Percentiles rank a stretch among this genome's conserved stretches.
Conservation (phyloP, 2,797 vertebrate species). For the Danio kyathit region DNA sequence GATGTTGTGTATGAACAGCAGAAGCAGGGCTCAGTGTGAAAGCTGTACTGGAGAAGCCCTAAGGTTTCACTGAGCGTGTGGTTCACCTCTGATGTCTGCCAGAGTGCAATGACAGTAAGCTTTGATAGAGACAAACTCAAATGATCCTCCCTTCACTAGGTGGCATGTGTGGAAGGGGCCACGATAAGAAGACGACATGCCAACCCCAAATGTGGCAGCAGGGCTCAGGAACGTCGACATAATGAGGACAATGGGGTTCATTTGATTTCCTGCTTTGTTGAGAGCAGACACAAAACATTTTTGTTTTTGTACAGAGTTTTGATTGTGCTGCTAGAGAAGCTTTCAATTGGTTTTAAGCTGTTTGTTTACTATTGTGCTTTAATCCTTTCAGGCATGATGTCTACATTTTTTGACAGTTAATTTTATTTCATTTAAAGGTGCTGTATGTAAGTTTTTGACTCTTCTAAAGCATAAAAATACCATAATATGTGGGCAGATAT, state of each 20-base stretch:
- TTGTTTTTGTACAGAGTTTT: neutral
- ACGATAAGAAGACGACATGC: conserved; percentile 63
- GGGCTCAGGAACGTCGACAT: conserved; percentile 71
- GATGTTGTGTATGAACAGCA: conserved; percentile 11
- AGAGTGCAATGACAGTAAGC: conserved; percentile 67
- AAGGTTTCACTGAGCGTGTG: conserved; percentile 7
- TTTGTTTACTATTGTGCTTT: neutral
- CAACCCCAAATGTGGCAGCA: conserved; percentile 67
- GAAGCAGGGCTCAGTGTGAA: conserved; percentile 23
- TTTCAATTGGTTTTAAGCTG: neutral
- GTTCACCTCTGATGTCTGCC: conserved; percentile 66
- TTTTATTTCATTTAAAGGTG: neutral
- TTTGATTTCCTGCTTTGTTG: conserved; percentile 59
- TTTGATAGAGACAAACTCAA: conserved; percentile 71
- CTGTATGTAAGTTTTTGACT: too few relatives aligned
- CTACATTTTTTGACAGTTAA: too few relatives aligned
- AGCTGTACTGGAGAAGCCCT: conserved; percentile 19
- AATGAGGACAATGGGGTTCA: conserved; percentile 74
- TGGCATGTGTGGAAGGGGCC: conserved; percentile 64
- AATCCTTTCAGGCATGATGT: too few relatives aligned
- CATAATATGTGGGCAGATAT: too few relatives aligned
- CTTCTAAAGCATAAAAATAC: too few relatives aligned
- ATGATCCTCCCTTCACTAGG: conserved; percentile 62
- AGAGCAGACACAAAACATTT: conserved; percentile 48
- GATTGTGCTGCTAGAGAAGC: neutral